Percentiles rank a stretch among this genome's conserved stretches.
These are phyloP conservation scores for Chelmon rostratus DNA, from an alignment of 2,797 vertebrate species.

Conservation along the genomic window DNA sequence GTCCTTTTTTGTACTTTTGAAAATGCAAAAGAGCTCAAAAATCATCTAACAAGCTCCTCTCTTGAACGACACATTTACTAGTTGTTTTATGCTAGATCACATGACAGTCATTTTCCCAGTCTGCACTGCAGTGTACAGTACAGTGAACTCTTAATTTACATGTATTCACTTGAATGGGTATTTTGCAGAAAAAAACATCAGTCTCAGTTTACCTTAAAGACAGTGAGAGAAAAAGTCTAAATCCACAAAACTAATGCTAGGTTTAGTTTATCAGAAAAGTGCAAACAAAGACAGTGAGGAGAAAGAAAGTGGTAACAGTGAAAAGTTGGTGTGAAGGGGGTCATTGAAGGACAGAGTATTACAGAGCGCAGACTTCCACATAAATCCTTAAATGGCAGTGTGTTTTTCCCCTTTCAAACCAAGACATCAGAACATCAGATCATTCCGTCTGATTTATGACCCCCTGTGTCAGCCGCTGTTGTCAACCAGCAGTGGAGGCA, in stretches of 20 bases:
- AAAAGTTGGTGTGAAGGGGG: constrained; percentile 7
- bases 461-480: constrained; percentile 30
- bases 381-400: constrained; percentile 34
- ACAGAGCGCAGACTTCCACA: constrained; percentile 15
- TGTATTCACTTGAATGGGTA: background rate
- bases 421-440: constrained; percentile 43
- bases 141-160: background rate
- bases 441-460: constrained; percentile 57
- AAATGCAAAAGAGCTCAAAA: constrained; percentile 17
- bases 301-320: constrained; percentile 3
- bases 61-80: constrained; percentile 3
- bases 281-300: constrained; percentile 12
- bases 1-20: constrained; percentile 26
- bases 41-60: background rate
- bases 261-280: constrained; percentile 25
- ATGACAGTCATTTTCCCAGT: constrained; percentile 2
- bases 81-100: constrained; percentile 1
- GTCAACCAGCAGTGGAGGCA: constrained; percentile 33
- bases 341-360: constrained; percentile 20
- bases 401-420: constrained; percentile 42
- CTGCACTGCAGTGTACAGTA: background rate
- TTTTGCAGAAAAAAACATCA: background rate
- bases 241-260: background rate
- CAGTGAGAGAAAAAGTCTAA: background rate
- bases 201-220: background rate